Base-by-base conservation (phyloP, 2,888 invertebrate species). In the Brenthis ino region DNA sequence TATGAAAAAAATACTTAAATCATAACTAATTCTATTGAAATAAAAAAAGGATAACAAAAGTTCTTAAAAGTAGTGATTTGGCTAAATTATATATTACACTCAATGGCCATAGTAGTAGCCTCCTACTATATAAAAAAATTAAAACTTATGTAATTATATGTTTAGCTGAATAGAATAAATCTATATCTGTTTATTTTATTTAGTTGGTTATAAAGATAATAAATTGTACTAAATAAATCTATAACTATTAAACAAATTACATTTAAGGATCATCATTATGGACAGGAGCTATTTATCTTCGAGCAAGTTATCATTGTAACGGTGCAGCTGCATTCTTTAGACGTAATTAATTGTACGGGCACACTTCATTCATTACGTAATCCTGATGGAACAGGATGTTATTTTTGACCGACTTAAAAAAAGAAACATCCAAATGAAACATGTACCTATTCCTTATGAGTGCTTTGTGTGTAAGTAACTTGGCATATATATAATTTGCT, bases 311-410 rank as follows among this genome's bases (percentile, higher is more conserved):
- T 88, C 87, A 84, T 80, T 84, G 85, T 81, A 83, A 76, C 77
- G 82, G 75, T 86, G 85, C 89, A 87, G 85, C 86, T 85, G 85
- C 81, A 71, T 85, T 86, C 82, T 86, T 83, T 76, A 77, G 81
- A 79, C 80, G 83, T 85, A 84, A 89, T 90, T 89, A 89, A 89
- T 89, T 86, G 82, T 82, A 78, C 77, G 74, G 75, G 80, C 81
- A 75, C 75, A 78, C 81, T 80, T 81, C 85, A 89, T 88, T 88
- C 82, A 85, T 89, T 82, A 88, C 76, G 83, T 85, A 84, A 84
- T 86, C 84, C 83, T 85, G 85, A 85, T 85, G 80, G 80, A 76
- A 76, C 77, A 78, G 80, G 78, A 58, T 56, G n/a, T 64, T 54
- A 63, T 63, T 43, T 3, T 20, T n/a, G 37, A 28, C 3, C 6